A percentile compares a stretch with the other conserved stretches of the same genome.
phyloP scores from a whole-genome alignment of 2,888 invertebrate species.

The Galerucella pusilla region DNA sequence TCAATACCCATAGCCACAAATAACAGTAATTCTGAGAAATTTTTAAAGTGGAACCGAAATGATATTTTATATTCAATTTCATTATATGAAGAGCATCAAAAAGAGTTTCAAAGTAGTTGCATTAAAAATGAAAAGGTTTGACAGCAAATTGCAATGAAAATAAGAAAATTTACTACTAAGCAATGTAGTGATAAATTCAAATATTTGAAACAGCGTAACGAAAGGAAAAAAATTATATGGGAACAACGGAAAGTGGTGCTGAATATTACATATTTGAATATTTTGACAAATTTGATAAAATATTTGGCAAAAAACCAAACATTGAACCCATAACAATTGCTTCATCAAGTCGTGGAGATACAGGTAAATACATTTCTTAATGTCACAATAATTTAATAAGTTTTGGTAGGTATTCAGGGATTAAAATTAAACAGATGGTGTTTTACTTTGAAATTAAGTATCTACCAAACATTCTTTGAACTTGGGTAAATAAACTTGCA shows the following conservation, averaged over 20 bases:
- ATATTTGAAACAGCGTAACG: neutral
- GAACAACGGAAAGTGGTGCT: neutral
- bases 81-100: neutral
- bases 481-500: no score
- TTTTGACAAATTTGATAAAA: neutral
- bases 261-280: neutral
- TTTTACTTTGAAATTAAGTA: no score
- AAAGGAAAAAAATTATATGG: neutral
- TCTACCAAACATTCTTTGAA: no score
- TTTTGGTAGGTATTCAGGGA: neutral
- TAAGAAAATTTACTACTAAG: no score
- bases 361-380: neutral
- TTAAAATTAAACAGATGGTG: no score
- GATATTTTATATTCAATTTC: no score
- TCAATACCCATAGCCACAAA: no score
- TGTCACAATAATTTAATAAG: neutral
- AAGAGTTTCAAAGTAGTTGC: neutral
- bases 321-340: neutral
- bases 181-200: no score
- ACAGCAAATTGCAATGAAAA: no score
- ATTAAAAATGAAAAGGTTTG: no score
- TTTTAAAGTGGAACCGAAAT: no score
- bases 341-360: neutral
- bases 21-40: no score
- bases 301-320: neutral